These are phyloP conservation scores for Acanthosepion lycidas DNA, from an alignment of 2,888 invertebrate species.

Conservation along the genomic window DNA sequence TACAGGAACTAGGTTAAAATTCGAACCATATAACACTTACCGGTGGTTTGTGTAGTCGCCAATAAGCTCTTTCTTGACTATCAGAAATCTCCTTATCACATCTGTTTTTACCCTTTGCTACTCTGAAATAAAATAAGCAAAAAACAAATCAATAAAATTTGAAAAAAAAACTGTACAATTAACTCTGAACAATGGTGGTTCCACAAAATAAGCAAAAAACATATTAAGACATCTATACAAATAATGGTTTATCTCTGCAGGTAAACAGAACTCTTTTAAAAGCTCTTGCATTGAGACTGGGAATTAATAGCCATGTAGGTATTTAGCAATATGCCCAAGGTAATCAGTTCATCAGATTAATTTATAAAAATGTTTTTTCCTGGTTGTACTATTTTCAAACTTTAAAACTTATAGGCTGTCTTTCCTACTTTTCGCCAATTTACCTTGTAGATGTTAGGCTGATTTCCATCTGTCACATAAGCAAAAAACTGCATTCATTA, in stretches of 20 bases:
- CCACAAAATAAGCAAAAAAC: not conserved
- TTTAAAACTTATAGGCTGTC: too few species aligned
- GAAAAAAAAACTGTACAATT: not conserved
- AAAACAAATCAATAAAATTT: not conserved
- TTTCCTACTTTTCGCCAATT: too few species aligned
- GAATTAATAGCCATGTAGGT: too few species aligned
- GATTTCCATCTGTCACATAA: too few species aligned
- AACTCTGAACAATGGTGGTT: not conserved
- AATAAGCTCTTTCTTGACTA: conserved; percentile 96
- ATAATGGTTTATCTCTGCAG: not conserved
- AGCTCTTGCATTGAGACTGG: too few species aligned
- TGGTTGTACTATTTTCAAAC: too few species aligned
- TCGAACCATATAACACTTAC: conserved; percentile 56
- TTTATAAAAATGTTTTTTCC: too few species aligned
- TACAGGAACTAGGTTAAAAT: too few species aligned
- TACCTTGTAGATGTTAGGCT: too few species aligned
- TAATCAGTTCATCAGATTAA: too few species aligned
- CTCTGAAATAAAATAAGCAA: conserved; percentile 73
- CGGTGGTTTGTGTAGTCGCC: conserved; percentile 95
- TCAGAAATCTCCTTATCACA: conserved; percentile 96
- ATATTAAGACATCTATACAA: not conserved
- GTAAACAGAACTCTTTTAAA: not conserved
- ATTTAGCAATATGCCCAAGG: too few species aligned
- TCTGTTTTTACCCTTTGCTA: conserved; percentile 95
- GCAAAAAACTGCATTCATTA: too few species aligned